These are phyloP conservation scores for Phymatocera aterrima DNA, from an alignment of 2,888 invertebrate genomes.

Conservation along the genomic window DNA sequence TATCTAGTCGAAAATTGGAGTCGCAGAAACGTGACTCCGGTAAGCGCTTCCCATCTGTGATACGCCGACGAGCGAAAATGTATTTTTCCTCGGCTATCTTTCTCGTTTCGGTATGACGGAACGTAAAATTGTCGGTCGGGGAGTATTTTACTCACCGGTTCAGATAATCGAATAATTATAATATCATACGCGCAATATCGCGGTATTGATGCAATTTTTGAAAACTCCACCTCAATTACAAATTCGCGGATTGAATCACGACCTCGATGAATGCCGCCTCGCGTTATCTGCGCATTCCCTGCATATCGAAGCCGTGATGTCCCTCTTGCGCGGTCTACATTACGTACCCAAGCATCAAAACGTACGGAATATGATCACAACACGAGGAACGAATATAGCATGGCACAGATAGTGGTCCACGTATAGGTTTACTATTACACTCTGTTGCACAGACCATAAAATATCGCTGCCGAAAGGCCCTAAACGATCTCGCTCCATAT, in stretches of 20 bases:
- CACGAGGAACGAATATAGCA: too few relatives aligned
- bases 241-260: too few relatives aligned
- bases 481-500: neutral
- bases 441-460: neutral
- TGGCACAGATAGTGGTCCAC: neutral
- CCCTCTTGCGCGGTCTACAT: too few relatives aligned
- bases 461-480: neutral
- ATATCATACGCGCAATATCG: neutral
- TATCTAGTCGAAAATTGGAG: neutral
- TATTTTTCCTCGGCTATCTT: neutral
- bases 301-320: too few relatives aligned
- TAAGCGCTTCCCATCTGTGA: conserved; percentile 2
- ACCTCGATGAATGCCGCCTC: too few relatives aligned
- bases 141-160: neutral
- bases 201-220: neutral
- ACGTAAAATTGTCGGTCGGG: neutral
- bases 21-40: conserved; percentile 5
- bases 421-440: conserved; percentile 1
- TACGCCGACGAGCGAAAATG: conserved; percentile 16
- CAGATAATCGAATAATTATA: neutral
- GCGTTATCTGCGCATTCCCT: too few relatives aligned
- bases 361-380: too few relatives aligned
- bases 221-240: neutral
- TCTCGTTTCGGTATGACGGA: too few relatives aligned
- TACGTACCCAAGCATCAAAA: too few relatives aligned